These are phyloP conservation scores for Cephalopachus bancanus DNA, from an alignment of 2,797 vertebrate genomes.

Conservation along the genomic window DNA sequence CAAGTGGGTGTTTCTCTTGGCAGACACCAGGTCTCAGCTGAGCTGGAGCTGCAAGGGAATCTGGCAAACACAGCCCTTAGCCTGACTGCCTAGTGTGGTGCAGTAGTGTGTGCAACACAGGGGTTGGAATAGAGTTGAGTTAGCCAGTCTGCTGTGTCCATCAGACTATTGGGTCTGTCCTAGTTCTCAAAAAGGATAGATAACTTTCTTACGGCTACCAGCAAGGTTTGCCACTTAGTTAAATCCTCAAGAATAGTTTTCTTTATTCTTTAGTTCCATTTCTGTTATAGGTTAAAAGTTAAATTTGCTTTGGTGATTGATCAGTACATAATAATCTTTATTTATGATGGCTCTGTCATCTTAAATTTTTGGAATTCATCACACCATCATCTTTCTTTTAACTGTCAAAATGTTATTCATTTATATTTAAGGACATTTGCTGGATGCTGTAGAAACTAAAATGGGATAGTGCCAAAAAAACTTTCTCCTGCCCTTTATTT, in stretches of 20 bases:
- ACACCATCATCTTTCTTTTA: background rate
- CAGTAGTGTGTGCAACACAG: fast-evolving
- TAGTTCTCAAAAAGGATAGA: background rate
- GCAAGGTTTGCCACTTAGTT: background rate
- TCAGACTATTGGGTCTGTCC: no score
- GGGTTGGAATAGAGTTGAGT: background rate
- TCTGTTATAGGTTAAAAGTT: background rate
- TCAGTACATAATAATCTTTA: background rate
- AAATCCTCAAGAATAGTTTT: background rate
- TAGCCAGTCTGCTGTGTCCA: fast-evolving
- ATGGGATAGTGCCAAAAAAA: background rate
- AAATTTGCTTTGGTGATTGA: background rate
- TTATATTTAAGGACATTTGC: background rate
- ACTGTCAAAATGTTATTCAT: background rate
- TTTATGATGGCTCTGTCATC: background rate
- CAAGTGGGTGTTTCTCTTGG: conserved; percentile 12
- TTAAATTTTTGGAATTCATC: background rate
- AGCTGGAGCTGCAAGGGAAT: background rate
- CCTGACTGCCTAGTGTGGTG: background rate
- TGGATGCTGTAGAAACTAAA: background rate
- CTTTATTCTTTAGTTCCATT: background rate
- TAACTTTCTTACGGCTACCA: background rate
- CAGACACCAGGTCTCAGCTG: background rate
- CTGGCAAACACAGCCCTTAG: background rate
- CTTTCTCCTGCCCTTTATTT: background rate